Evolutionary conservation across 2,113 vertebrate genomes (phyloP), one percentile per base, ranked within the genome.

Genomic region (Narcine bancroftii): DNA sequence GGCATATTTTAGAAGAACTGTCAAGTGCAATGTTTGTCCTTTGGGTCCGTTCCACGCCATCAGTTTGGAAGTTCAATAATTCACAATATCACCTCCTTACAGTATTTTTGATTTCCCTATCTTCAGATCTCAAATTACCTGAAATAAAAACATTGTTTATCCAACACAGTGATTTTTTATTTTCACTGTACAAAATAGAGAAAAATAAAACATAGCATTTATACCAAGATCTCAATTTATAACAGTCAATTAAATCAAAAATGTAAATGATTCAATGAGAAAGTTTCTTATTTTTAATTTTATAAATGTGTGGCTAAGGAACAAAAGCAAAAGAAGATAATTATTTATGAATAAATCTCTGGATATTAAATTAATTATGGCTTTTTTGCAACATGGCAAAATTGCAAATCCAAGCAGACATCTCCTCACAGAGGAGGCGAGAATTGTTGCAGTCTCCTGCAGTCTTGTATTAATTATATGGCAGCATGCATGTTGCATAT

Each of bases 381-480:
- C 97, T 98, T 97, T 92, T 92, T 97, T 96, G 96, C 96, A 97
- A 96, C 95, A 96, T 96, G 96, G 95, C 96, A 97, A 96, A 95
- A 96, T 96, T 96, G 97, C 96, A 97, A 96, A 95, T 95, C 95
- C 95, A 96, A 97, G 97, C 94, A 96, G 95, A 96, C 93, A 94
- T 97, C 97, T 98, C 98, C 98, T 98, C 98, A 99, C 73, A 95
- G 98, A 99, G 98, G 98, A 98, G 97, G 95, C 71, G 95, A 96
- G 93, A 94, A 95, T 94, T 97, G 97, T 96, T 97, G 95, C 97
- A 97, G 97, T 96, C 96, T 94, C 93, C 75, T 93, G 92, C 50
- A 17, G 92, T 50, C 92, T 92, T 81, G 92, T 45, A n/a, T 71
- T 24, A 45, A 69, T 91, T 91, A 93, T 63, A 94, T 56, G 92